Evolutionary conservation across 2,888 invertebrate genomes (phyloP), one percentile per base, ranked within the genome.

Genomic region (Andrena dorsata): DNA sequence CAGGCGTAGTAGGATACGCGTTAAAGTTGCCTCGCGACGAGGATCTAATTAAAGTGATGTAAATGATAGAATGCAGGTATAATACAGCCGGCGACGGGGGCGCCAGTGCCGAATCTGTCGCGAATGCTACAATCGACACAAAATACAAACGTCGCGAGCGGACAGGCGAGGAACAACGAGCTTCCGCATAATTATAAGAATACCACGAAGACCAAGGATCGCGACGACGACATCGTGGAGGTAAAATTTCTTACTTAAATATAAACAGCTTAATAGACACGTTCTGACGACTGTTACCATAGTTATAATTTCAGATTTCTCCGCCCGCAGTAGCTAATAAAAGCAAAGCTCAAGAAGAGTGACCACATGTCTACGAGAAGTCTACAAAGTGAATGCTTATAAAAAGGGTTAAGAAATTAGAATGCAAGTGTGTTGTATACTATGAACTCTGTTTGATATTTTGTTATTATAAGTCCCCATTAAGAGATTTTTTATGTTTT

Each of bases 281-380:
- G 20, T 30, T 20, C 4, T 28, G 5, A 65, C 20, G 5, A 65
- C 20, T 28, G 10, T n/a, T 16, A 60, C 26, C n/a, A 35, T 41
- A 49, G n/a, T 28, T 49, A 1, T 28, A 49, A 66, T 72, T 80
- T 63, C 35, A 80, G 80, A 61, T 80, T 10, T n/a, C 26, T n/a
- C 35, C 78, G 13, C 26, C 60, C 8, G n/a, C 77, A 5, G 60
- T 66, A 7, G 61, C 8, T 41, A 60, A 60, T 6, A 77, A 60
- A 60, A 77, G 49, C n/a, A 77, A 77, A 60, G 76, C 51, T 4
- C 64, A 77, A 77, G 77, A 77, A 66, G 77, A 77, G 35, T 77
- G 65, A 77, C n/a, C 10, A 8, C n/a, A n/a, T n/a, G n/a, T n/a
- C n/a, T n/a, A n/a, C n/a, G n/a, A n/a, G n/a, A n/a, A n/a, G n/a